Percentiles rank a stretch among this genome's conserved stretches.
phyloP scores from a whole-genome alignment of 2,113 vertebrate species.

The Serilophus lunatus region DNA sequence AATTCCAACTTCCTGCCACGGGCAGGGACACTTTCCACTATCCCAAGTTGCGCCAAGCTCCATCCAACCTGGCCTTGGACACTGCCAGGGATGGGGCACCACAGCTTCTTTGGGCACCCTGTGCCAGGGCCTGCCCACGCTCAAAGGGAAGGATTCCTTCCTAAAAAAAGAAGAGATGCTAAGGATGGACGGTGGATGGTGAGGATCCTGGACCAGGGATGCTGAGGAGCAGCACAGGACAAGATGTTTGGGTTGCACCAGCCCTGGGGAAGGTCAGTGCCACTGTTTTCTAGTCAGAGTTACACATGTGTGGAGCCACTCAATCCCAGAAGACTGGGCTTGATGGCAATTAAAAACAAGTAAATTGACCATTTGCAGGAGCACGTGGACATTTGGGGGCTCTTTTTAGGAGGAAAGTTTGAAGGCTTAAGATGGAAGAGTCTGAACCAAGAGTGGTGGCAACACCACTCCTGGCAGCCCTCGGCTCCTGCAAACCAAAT shows the following conservation, averaged over 20 bases:
- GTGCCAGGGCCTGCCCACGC: neutral
- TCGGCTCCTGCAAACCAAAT: neutral
- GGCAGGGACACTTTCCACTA: neutral
- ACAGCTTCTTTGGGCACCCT: neutral
- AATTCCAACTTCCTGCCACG: fast-evolving
- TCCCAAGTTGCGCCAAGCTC: neutral
- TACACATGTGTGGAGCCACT: neutral
- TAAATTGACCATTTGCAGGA: neutral
- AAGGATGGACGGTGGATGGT: fast-evolving
- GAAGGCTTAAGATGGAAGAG: neutral
- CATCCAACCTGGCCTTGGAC: fast-evolving
- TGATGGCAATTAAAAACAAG: too few species aligned
- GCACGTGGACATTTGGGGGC: neutral
- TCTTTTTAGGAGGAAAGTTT: neutral
- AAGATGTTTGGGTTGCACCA: fast-evolving
- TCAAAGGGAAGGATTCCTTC: neutral
- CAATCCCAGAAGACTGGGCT: neutral
- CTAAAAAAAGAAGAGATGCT: neutral
- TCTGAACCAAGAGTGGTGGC: fast-evolving
- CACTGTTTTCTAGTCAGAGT: fast-evolving
- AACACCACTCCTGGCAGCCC: neutral
- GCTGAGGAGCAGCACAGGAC: neutral
- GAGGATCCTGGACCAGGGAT: neutral
- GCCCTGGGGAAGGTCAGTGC: neutral
- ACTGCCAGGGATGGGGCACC: neutral